These are phyloP conservation scores for Crematogaster levior DNA, from an alignment of 2,888 invertebrate species.

Conservation along the genomic window DNA sequence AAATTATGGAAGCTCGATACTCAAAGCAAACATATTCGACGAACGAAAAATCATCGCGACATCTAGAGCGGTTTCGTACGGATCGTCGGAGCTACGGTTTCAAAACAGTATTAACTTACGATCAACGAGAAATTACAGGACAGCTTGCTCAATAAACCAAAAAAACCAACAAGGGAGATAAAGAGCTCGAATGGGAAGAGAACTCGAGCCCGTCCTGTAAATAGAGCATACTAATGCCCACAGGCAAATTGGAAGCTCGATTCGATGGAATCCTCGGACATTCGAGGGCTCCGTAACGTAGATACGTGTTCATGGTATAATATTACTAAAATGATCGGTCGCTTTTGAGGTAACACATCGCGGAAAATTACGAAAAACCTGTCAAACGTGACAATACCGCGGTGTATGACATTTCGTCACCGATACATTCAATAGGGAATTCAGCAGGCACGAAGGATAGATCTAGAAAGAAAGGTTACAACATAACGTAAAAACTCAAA, in stretches of 20 bases:
- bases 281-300: conserved; percentile 13
- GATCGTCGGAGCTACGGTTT: conserved; percentile 29
- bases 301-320: conserved; percentile 8
- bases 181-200: conserved; percentile 14
- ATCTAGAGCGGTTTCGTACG: not conserved
- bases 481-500: no score
- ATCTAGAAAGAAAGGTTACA: not conserved
- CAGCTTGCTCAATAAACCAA: not conserved
- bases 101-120: conserved; percentile 47
- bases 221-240: not conserved
- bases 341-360: conserved; percentile 26
- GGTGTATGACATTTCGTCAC: not conserved
- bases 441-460: not conserved
- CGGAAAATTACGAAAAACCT: not conserved
- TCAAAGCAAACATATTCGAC: conserved; percentile 12
- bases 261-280: not conserved
- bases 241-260: conserved; percentile 30
- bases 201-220: conserved; percentile 9
- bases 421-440: not conserved
- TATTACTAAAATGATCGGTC: conserved; percentile 9
- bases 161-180: not conserved
- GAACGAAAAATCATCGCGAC: conserved; percentile 17
- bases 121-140: conserved; percentile 39
- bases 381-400: not conserved
- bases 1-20: conserved; percentile 22